Percentiles rank a stretch among this genome's conserved stretches.
phyloP scores from a whole-genome alignment of 2,888 invertebrate genomes.

The Xestia sexstrigata region DNA sequence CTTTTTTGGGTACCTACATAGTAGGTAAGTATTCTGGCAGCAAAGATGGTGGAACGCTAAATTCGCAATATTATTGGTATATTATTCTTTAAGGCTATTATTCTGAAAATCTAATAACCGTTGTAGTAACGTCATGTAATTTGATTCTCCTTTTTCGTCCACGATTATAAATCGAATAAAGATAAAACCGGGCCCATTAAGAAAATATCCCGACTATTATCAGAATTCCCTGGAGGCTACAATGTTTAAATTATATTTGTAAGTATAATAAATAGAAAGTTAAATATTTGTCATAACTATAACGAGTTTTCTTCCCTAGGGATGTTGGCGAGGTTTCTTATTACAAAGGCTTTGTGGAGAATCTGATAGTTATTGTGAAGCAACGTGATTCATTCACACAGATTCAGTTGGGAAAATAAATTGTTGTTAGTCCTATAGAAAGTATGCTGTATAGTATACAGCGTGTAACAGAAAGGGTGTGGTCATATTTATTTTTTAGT shows the following conservation, averaged over 20 bases:
- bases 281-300: constrained; percentile 44
- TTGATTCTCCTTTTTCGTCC: not conserved
- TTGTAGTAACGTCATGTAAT: not conserved
- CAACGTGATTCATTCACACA: not conserved
- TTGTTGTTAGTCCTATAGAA: too few relatives aligned
- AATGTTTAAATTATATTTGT: constrained; percentile 31
- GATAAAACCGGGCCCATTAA: constrained; percentile 2
- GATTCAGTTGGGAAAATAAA: not conserved
- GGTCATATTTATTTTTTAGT: not conserved
- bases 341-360: constrained; percentile 31
- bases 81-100: not conserved
- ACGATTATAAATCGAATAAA: constrained; percentile 14
- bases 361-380: constrained; percentile 15
- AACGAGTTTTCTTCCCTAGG: constrained; percentile 49
- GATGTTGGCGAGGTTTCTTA: constrained; percentile 28
- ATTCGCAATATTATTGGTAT: not conserved
- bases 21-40: not conserved
- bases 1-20: not conserved
- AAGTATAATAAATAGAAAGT: constrained; percentile 19
- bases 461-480: not conserved
- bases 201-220: constrained; percentile 16
- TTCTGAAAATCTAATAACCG: not conserved
- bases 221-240: constrained; percentile 10
- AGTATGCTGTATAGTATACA: not conserved
- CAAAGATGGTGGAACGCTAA: not conserved